Evolutionary conservation across 1,140 invertebrate genomes (phyloP), one percentile per base, ranked within the genome.

Genomic region (Penaeus indicus): DNA sequence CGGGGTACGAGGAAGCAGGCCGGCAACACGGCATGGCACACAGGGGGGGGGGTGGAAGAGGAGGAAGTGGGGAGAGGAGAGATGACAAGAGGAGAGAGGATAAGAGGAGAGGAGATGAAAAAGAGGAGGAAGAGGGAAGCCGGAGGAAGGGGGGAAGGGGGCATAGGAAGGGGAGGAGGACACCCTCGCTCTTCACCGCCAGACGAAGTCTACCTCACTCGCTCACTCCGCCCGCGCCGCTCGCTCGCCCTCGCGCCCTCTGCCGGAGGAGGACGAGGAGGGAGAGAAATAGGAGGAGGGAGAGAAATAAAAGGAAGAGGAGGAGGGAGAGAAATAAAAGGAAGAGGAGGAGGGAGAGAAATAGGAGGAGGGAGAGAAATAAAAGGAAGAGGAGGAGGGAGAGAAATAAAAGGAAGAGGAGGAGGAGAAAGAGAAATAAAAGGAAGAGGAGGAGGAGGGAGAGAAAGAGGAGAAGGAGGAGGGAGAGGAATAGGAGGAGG

Each of bases 251-350:
- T 10, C 67, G 10, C 32, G n/a, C 13, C 32, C 54, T 32, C 75
- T 60, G 78, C 47, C 18, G 42, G 78, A 80, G 78, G 81, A 83
- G 81, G 81, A 64, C 62, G 81, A 63, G 61, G 61, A 64, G 61
- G 81, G 63, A 32, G 81, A 64, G 21, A 38, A 67, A 54, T 62
- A 64, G 7, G 25, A 1, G 8, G 8, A 22, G 3, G 77, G 22
- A 32, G 42, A 22, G 77, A 10, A 67, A 25, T 62, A 42, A 32
- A 47, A 69, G 72, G 67, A 32, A 54, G 67, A 38, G 32, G 67
- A 42, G 32, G n/a, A 22, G 47, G 63, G 32, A 25, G 81, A 32
- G 64, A 47, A 32, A 32, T 61, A 62, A 38, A 47, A 32, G 27
- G 61, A 27, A n/a, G 1, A 38, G 60, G 42, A 19, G 60, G 81